phyloP scores from a whole-genome alignment of 2,797 vertebrate species.

The Rhabdophis nuchalis region DNA sequence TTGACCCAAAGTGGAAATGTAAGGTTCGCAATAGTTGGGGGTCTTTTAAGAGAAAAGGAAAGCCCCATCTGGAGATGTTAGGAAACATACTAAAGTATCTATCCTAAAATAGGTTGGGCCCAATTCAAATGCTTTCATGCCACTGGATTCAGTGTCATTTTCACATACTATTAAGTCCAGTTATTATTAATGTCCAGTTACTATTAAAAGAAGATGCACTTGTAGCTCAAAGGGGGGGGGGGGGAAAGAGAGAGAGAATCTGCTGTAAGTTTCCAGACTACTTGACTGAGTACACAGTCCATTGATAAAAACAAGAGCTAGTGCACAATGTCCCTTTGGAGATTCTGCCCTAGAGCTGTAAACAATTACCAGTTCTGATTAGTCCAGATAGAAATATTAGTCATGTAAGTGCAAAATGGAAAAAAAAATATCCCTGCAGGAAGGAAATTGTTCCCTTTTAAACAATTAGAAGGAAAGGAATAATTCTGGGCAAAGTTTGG shows the following conservation, averaged over 20 bases:
- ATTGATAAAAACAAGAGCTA: not conserved
- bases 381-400: conserved; percentile 69
- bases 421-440: conserved; percentile 64
- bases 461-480: conserved; percentile 64
- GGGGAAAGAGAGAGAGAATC: too few relatives aligned
- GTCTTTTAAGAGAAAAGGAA: conserved; percentile 35
- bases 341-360: conserved; percentile 29
- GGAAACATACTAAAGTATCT: not conserved
- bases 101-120: not conserved
- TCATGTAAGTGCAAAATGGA: conserved; percentile 69
- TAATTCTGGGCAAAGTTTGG: conserved; percentile 68
- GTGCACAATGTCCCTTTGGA: not conserved
- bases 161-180: conserved; percentile 42
- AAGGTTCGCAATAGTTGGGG: conserved; percentile 39
- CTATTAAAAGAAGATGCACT: conserved; percentile 55
- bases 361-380: conserved; percentile 64
- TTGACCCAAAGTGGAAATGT: conserved; percentile 60
- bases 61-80: conserved; percentile 6
- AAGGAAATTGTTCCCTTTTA: conserved; percentile 64
- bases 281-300: not conserved
- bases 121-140: not conserved
- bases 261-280: conserved; percentile 51
- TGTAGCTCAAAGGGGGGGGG: conserved; percentile 54
- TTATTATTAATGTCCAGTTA: conserved; percentile 52
- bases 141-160: conserved; percentile 50